phyloP scores from a whole-genome alignment of 2,113 vertebrate genomes.

The Amblyopsis rosae region DNA sequence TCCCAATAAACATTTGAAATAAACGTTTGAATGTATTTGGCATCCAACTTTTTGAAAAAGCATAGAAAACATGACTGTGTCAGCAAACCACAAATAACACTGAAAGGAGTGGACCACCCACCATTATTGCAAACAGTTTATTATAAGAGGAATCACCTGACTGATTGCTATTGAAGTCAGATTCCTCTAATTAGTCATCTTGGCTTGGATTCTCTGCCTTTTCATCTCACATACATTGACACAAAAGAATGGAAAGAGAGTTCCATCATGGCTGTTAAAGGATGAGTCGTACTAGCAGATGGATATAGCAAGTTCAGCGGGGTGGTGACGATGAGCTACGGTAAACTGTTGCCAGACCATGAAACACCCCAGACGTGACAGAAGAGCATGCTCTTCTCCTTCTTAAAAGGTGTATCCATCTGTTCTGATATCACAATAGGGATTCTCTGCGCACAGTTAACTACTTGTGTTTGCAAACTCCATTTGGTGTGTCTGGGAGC shows the following conservation, averaged over 20 bases:
- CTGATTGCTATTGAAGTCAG: too few species aligned
- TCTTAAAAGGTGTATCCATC: neutral
- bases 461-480: constrained; percentile 1
- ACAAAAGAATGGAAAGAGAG: neutral
- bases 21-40: too few species aligned
- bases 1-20: too few species aligned
- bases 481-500: constrained; percentile 14
- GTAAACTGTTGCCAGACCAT: neutral
- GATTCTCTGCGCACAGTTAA: constrained; percentile 27
- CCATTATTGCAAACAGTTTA: too few species aligned
- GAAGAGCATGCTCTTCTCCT: neutral
- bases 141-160: too few species aligned
- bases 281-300: constrained; percentile 1
- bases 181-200: too few species aligned
- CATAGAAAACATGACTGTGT: too few species aligned
- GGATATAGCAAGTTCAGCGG: neutral
- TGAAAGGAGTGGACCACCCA: too few species aligned
- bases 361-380: constrained; percentile 21
- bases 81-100: too few species aligned
- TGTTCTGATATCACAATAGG: neutral
- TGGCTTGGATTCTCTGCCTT: neutral
- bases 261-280: neutral
- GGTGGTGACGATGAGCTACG: neutral
- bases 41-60: too few species aligned
- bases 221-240: constrained; percentile 14